Conservation (phyloP, 2,888 invertebrate species). For the Orchesellides sinensis region DNA sequence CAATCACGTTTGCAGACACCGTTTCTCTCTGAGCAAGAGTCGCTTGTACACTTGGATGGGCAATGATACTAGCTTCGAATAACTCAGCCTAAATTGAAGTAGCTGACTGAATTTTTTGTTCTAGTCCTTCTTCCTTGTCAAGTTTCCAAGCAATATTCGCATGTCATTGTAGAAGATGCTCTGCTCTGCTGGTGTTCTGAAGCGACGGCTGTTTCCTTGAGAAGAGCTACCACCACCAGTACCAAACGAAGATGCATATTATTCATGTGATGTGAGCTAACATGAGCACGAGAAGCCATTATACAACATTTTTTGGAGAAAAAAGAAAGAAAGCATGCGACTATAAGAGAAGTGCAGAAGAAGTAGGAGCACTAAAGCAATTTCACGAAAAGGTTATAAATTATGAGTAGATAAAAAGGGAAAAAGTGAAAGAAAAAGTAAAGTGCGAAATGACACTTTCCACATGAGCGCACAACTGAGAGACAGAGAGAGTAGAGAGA, state of each 20-base stretch:
- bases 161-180: constrained; percentile 29
- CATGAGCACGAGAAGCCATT: constrained; percentile 15
- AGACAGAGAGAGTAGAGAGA: constrained; percentile 10
- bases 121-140: constrained; percentile 42
- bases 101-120: constrained; percentile 1
- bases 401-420: constrained; percentile 68
- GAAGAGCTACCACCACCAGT: neutral
- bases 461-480: constrained; percentile 49
- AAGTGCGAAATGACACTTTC: constrained; percentile 70
- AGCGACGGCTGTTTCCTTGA: constrained; percentile 2
- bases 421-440: constrained; percentile 56
- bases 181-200: too few relatives aligned
- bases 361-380: constrained; percentile 51
- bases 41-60: neutral
- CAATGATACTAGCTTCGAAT: neutral
- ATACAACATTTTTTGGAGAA: constrained; percentile 8
- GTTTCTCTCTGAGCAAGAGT: neutral
- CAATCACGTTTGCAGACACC: neutral
- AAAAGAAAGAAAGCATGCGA: constrained; percentile 24
- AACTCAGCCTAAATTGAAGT: constrained; percentile 18
- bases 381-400: constrained; percentile 62
- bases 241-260: constrained; percentile 41
- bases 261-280: constrained; percentile 57
- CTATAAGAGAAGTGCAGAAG: neutral
- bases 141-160: constrained; percentile 47